phyloP scores from a whole-genome alignment of 2,113 vertebrate species.

The Tyrannus savana region DNA sequence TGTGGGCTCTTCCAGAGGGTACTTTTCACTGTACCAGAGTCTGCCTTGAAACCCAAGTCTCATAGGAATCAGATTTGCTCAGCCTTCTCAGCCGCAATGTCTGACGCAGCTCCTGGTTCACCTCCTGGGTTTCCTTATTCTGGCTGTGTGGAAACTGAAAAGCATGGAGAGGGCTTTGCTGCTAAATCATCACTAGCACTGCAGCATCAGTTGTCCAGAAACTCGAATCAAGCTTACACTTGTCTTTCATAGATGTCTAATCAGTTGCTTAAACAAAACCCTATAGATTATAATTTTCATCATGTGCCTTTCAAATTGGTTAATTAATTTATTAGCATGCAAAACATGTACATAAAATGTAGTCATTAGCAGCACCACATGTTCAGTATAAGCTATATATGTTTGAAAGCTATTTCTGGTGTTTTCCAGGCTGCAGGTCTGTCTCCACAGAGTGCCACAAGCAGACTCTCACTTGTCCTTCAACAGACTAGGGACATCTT shows the following conservation, averaged over 20 bases:
- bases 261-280: not conserved
- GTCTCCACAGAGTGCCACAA: not conserved
- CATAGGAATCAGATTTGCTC: not conserved
- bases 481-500: not conserved
- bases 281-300: not conserved
- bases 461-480: not conserved
- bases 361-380: conserved; percentile 11
- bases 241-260: not conserved
- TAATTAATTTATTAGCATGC: conserved; percentile 20
- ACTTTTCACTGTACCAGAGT: not conserved
- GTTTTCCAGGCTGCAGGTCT: not conserved
- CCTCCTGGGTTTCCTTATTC: not conserved
- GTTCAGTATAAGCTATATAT: not conserved
- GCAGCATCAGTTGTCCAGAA: not conserved
- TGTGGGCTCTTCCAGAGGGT: not conserved
- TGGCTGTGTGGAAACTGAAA: not conserved
- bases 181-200: not conserved
- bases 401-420: conserved; percentile 2
- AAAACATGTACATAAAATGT: not conserved
- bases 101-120: not conserved
- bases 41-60: not conserved
- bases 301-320: not conserved
- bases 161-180: not conserved
- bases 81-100: not conserved
- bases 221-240: not conserved